Evolutionary conservation across 2,888 invertebrate species (phyloP).

Genomic region (Bedellia somnulentella): DNA sequence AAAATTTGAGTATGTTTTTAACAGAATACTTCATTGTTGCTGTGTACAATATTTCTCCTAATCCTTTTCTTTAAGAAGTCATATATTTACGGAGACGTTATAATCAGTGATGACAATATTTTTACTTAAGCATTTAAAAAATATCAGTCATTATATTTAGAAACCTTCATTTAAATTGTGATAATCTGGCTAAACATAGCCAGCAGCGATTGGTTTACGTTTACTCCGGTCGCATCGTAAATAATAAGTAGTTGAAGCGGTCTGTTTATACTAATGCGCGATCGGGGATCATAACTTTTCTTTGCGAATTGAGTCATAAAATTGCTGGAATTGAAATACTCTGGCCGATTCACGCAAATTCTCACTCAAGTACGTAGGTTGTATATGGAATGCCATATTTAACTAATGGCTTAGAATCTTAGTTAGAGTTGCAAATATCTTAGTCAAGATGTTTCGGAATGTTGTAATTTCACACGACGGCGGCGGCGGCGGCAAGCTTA

Average conservation of each 20-base stretch:
- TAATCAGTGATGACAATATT: no score
- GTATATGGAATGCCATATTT: constrained; percentile 15
- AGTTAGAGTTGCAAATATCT: constrained; percentile 15
- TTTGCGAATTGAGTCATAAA: constrained; percentile 42
- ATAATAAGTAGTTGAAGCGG: constrained; percentile 45
- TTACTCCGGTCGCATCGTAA: constrained; percentile 29
- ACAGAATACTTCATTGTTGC: no score
- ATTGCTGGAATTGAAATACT: constrained; percentile 14
- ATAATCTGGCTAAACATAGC: no score
- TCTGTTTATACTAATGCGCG: constrained; percentile 40
- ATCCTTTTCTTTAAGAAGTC: no score
- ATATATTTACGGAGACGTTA: no score
- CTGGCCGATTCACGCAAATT: constrained; percentile 11
- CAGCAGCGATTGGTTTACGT: no score
- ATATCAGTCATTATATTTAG: no score
- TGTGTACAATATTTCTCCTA: no score
- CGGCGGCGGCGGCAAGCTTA: no score
- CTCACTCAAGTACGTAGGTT: constrained; percentile 20
- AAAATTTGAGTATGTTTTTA: no score
- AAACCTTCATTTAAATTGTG: no score
- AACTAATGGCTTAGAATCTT: constrained; percentile 12
- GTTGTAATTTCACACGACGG: constrained; percentile 18
- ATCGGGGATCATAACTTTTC: constrained; percentile 36
- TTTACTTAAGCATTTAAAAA: no score
- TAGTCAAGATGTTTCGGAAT: constrained; percentile 20